A percentile compares a stretch with the other conserved stretches of the same genome.
Conservation (phyloP, 2,113 vertebrate genomes). For the Trematocara marginatum region DNA sequence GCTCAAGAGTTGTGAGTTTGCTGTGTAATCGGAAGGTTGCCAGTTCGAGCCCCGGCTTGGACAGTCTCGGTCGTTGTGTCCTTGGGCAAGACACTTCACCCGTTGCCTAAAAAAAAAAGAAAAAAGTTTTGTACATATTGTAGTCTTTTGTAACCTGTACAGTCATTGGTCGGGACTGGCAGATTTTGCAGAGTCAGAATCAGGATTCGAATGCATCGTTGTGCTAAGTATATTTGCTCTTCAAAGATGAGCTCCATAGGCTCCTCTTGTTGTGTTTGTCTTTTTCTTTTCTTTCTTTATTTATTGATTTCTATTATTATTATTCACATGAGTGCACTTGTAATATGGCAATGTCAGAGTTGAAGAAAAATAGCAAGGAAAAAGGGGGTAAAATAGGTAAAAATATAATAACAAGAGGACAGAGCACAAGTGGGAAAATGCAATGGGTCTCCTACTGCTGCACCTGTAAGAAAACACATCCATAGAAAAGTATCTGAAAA, state of each 20-base stretch:
- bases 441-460: neutral
- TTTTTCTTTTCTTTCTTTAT: rapidly evolving
- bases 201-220: neutral
- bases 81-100: no score
- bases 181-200: neutral
- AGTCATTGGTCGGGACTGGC: rapidly evolving
- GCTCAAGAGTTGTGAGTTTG: no score
- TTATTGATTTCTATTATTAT: neutral
- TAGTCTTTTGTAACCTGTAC: rapidly evolving
- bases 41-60: no score
- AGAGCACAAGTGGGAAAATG: neutral
- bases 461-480: no score
- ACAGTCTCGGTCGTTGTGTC: no score
- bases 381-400: rapidly evolving
- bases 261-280: neutral
- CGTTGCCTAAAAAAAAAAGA: rapidly evolving
- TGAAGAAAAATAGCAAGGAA: neutral
- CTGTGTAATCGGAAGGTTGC: no score
- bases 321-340: neutral
- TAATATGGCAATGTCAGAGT: neutral
- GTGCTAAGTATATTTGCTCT: neutral
- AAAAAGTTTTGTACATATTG: neutral
- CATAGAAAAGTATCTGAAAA: no score
- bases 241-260: neutral
- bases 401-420: neutral